These are phyloP conservation scores for Cebidichthys violaceus DNA, from an alignment of 2,113 vertebrate genomes.

Conservation along the genomic window DNA sequence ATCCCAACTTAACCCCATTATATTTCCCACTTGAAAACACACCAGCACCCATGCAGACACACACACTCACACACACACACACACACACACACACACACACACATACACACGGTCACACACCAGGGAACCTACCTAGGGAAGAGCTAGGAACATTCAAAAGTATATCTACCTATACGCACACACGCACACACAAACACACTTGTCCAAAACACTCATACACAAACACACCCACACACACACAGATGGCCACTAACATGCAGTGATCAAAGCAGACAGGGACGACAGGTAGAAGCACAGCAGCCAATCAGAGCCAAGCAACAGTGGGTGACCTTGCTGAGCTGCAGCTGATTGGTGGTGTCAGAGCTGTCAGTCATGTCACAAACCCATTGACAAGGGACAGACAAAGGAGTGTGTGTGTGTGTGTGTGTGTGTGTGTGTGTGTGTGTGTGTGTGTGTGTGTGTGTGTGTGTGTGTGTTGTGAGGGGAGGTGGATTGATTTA, in stretches of 20 bases:
- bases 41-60: not conserved
- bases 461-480: slow-evolving; percentile 4
- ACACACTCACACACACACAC: slow-evolving; percentile 15
- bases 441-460: slow-evolving; percentile 10
- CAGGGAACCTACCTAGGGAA: not conserved
- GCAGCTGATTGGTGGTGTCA: slow-evolving; percentile 90
- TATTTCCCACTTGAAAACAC: slow-evolving; percentile 26
- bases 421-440: slow-evolving; percentile 37
- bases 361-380: slow-evolving; percentile 86
- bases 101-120: not conserved
- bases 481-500: not conserved
- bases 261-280: slow-evolving; percentile 91
- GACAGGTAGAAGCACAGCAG: slow-evolving; percentile 86
- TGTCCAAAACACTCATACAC: slow-evolving; percentile 11
- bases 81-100: slow-evolving; percentile 11
- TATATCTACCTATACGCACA: not conserved
- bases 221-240: slow-evolving; percentile 29
- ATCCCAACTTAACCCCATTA: slow-evolving; percentile 69
- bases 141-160: not conserved
- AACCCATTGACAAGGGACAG: slow-evolving; percentile 78
- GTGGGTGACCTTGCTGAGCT: slow-evolving; percentile 90
- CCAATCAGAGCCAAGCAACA: slow-evolving; percentile 86
- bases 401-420: slow-evolving; percentile 42
- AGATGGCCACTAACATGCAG: slow-evolving; percentile 35
- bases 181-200: slow-evolving; percentile 5